These are phyloP conservation scores for Pelusios castaneus DNA, from an alignment of 2,113 vertebrate genomes.

Conservation along the genomic window DNA sequence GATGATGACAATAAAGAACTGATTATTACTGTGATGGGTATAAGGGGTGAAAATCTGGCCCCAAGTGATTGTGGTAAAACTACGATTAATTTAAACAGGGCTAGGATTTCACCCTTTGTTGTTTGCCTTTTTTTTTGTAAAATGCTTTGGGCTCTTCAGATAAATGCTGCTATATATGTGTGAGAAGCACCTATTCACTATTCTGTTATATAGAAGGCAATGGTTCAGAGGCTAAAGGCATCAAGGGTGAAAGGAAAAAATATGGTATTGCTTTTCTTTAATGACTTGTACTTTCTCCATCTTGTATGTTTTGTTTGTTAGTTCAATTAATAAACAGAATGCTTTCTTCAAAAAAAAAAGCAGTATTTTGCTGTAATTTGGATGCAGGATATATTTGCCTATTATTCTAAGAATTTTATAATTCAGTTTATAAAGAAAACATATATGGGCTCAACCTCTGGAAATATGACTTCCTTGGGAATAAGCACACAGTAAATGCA, in stretches of 20 bases:
- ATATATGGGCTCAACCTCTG: background rate
- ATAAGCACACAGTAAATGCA: background rate
- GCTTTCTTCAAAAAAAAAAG: background rate
- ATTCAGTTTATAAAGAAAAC: background rate
- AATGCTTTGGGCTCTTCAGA: background rate
- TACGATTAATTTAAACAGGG: background rate
- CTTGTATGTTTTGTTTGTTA: background rate
- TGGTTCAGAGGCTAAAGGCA: background rate
- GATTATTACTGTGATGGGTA: accelerated
- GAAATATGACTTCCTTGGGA: background rate
- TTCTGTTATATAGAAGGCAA: background rate
- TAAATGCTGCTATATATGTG: background rate
- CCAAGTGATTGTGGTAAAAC: background rate
- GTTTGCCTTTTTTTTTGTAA: background rate
- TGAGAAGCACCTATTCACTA: background rate
- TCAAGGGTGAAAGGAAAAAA: background rate
- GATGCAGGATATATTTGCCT: background rate
- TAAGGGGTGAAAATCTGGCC: background rate
- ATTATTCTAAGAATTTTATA: background rate
- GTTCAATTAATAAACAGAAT: background rate
- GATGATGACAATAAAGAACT: background rate
- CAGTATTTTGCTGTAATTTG: background rate
- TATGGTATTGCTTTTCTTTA: background rate
- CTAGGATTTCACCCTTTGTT: background rate
- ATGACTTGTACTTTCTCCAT: background rate